Base-by-base conservation (phyloP, 2,888 invertebrate genomes). In the Yponomeuta evonymella region DNA sequence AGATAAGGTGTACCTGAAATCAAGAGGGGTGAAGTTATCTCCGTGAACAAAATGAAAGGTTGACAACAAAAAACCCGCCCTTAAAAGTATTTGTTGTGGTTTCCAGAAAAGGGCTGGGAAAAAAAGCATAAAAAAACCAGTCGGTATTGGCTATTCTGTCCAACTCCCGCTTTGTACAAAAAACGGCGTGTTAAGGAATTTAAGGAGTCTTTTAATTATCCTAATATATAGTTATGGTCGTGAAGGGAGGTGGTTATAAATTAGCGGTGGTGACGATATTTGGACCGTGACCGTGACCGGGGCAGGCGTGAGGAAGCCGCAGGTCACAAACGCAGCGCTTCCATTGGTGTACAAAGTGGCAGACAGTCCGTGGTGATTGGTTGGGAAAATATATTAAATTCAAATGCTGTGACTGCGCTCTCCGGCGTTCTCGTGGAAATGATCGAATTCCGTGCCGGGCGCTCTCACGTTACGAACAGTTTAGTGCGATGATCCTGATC, bases 121-220 rank as follows among this genome's bases (percentile, higher is more conserved):
- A 83, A 89, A 86, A 84, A 83, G 84, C 86, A 86, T 86, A 85
- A 83, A 86, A 88, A 90, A 23, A 88, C 89, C 88, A 90, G 91
- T 88, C 90, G 87, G 87, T 83, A 90, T 90, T 90, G 90, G 90
- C 88, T 89, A 90, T 87, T 85, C 84, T 89, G 89, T 88, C 51
- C 85, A 86, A 88, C 87, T 88, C 78, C 85, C 86, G 86, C 87
- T 83, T 87, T 83, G 82, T 85, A 85, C 81, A 91, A 92, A 89
- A 92, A 92, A 89, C 84, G 83, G 90, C 83, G 90, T 90, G 90
- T 91, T 90, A 90, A 89, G 89, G 92, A 92, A 92, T 92, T 90
- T 89, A 92, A 92, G 88, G 89, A 90, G 90, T 90, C 89, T 86
- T 91, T 92, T 92, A 92, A 92, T 92, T 92, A 92, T 90, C 90